These are phyloP conservation scores for Girardinichthys multiradiatus DNA, from an alignment of 2,113 vertebrate genomes.

Conservation along the genomic window DNA sequence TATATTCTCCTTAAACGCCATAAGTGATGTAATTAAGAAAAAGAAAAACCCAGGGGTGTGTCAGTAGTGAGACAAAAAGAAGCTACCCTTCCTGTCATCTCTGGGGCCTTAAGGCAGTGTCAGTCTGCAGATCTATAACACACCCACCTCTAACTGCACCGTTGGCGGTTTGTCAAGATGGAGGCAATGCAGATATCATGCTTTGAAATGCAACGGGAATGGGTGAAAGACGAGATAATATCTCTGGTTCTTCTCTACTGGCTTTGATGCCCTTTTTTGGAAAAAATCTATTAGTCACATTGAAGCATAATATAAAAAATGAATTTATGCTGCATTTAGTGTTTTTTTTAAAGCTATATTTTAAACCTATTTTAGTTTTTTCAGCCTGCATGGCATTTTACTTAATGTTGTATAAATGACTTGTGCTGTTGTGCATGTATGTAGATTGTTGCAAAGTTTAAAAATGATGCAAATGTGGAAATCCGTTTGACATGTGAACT, in stretches of 20 bases:
- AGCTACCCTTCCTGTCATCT: constrained; percentile 1
- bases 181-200: not conserved
- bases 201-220: constrained; percentile 10
- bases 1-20: not conserved
- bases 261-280: not conserved
- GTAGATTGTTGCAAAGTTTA: not conserved
- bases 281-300: not conserved
- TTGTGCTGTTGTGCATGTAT: not conserved
- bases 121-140: constrained; percentile 5
- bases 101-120: not conserved
- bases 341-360: not conserved
- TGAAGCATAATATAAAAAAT: not conserved
- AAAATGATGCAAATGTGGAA: not conserved
- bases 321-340: not conserved
- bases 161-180: constrained; percentile 2
- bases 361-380: not conserved
- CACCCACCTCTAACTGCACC: constrained; percentile 4
- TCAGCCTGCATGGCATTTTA: not conserved
- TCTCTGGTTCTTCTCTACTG: not conserved
- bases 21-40: constrained; percentile 1
- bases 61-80: not conserved
- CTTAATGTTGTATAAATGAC: constrained; percentile 24
- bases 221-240: not conserved
- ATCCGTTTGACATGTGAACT: constrained; percentile 7
- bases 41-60: not conserved